Evolutionary conservation across 64 coral and sea anemone genomes (phyloP), one percentile per base, ranked within the genome.

Genomic region (Catalaphyllia jardinei): DNA sequence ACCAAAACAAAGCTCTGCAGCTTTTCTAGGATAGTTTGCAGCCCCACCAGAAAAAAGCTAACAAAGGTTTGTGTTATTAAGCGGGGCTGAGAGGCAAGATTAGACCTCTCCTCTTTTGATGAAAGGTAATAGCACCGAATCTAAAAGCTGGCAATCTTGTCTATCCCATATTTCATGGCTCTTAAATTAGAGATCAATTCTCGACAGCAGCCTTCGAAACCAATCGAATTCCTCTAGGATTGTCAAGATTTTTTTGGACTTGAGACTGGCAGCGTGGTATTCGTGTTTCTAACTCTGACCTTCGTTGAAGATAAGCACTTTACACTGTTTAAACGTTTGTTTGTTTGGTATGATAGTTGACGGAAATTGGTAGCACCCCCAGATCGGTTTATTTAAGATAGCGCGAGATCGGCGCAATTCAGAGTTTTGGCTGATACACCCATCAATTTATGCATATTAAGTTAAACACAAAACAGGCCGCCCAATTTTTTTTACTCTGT

Each of bases 341-440:
- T 85, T 85, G 62, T 71, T 85, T 85, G 76, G 49, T 79, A 55
- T 29, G 76, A 79, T 55, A 55, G 76, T 79, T 79, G 76, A 79
- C 76, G 46, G 76, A 79, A 55, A 50, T 85, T 27, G n/a, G n/a
- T 30, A 31, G 52, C 55, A 19, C 78, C 55, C 78, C 52, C 54
- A 61, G 52, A 80, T 80, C 52, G 27, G 78, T 60, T 29, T 60
- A 71, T 71, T 85, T 69, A 27, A 50, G 81, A 83, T 85, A 50
- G 61, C 8, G 19, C 8, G n/a, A 51, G 60, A 71, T 85, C 79
- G 29, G 79, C 31, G 31, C 79, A 83, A 83, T 61, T 62, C 52
- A 60, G 78, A 31, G 20, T 27, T 80, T 30, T 61, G 65, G 24
- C 9, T 4, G 65, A 69, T 69, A 27, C 30, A 20, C 57, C 78